A percentile compares a stretch with the other conserved stretches of the same genome.
These are phyloP conservation scores for Phanerotoma sp. DNA, from an alignment of 2,888 invertebrate species.

Conservation along the genomic window DNA sequence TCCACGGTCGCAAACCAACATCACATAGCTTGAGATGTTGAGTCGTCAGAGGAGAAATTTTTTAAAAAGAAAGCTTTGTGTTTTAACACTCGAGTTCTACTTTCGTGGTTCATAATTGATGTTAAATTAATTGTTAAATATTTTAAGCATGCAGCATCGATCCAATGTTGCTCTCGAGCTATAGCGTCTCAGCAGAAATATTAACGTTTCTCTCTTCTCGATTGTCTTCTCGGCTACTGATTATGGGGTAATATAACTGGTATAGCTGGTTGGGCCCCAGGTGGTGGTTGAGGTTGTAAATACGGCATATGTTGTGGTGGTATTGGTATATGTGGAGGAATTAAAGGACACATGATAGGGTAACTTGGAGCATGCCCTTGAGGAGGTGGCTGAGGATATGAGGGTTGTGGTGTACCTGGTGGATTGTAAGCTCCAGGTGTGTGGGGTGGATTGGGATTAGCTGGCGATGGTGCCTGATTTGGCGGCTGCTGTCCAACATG, in stretches of 20 bases:
- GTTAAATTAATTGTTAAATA: too few relatives aligned
- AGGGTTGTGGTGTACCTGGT: constrained; percentile 57
- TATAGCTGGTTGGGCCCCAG: constrained; percentile 56
- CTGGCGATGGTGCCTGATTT: constrained; percentile 54
- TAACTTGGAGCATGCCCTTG: constrained; percentile 60
- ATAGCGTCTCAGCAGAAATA: constrained; percentile 24
- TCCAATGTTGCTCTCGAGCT: too few relatives aligned
- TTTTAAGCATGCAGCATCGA: too few relatives aligned
- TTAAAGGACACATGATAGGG: constrained; percentile 64
- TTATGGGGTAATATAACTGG: constrained; percentile 58
- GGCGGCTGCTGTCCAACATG: constrained; percentile 49
- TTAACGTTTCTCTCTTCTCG: constrained; percentile 43
- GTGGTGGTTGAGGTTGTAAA: constrained; percentile 59
- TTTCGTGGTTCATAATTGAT: too few relatives aligned
- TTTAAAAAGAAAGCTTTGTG: too few relatives aligned
- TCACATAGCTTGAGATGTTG: background rate
- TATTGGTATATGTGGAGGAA: constrained; percentile 57
- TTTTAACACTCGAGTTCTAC: too few relatives aligned
- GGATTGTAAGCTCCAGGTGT: constrained; percentile 63
- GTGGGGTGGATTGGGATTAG: constrained; percentile 59
- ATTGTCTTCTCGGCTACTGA: constrained; percentile 57
- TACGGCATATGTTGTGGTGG: constrained; percentile 62
- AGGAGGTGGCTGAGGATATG: constrained; percentile 64
- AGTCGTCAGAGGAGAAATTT: background rate
- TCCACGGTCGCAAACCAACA: background rate